Base-by-base conservation (phyloP, 1,140 invertebrate species). In the Elysia chlorotica region DNA sequence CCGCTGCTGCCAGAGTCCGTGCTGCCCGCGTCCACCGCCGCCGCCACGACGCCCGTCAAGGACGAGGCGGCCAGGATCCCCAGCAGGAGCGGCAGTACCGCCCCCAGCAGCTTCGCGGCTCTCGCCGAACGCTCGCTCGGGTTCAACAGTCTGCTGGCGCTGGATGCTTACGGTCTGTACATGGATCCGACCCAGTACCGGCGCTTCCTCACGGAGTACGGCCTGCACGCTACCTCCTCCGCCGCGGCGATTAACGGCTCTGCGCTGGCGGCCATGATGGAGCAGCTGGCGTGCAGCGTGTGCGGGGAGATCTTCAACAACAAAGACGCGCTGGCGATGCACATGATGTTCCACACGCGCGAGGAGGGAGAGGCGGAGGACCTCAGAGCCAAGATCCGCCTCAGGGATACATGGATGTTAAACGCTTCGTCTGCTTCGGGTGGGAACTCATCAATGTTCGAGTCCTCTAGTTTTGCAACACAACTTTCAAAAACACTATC, bases 251-350 rank as follows among this genome's bases (percentile, higher is more conserved):
- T n/a, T n/a, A n/a, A n/a, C n/a, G n/a, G n/a, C n/a, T n/a, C n/a
- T n/a, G n/a, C n/a, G n/a, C 19, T 76, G 4, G 23, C 65, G n/a
- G 37, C 75, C 36, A 72, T 66, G 33, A 70, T 61, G 53, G 71
- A 73, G 36, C 75, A 76, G 36, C 30, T 70, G 19, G 66, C 35
- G 6, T 83, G 82, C 61, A 70, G 65, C 59, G 65, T 76, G 10
- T 84, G 82, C 71, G 68, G 77, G 3, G 74, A 79, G 35, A 28
- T 76, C 3, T 81, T 81, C 65, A 38, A 67, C 28, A 79, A 73
- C 36, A 75, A 81, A 41, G 81, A 82, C 71, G 53, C 76, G n/a
- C 66, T 82, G n/a, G 81, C 82, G 37, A 82, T 84, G 81, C 82
- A 84, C 69, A 74, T 82, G 59, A 79, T 84, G 76, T 81, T 73